Percentiles rank a stretch among this genome's conserved stretches.
phyloP scores from a whole-genome alignment of 2,888 invertebrate species.

The Strigamia transsilvanica region DNA sequence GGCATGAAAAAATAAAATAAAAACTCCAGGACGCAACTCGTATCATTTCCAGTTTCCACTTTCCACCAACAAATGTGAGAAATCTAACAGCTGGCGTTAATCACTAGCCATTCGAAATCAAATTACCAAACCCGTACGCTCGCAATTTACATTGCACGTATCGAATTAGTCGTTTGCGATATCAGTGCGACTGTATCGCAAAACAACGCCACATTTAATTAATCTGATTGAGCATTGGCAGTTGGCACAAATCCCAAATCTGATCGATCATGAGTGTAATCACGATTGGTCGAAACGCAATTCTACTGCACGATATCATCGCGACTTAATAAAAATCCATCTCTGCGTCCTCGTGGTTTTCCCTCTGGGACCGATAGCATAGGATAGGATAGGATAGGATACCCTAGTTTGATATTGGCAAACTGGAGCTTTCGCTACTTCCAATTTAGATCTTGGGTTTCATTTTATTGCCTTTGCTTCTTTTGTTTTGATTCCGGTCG shows the following conservation, averaged over 20 bases:
- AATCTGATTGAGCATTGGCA: background rate
- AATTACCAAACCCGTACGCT: background rate
- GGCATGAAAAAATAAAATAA: background rate
- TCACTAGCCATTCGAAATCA: background rate
- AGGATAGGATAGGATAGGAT: background rate
- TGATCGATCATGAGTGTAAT: background rate
- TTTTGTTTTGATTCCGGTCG: background rate
- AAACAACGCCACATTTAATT: background rate
- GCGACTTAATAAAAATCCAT: background rate
- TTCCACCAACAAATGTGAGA: constrained; percentile 5
- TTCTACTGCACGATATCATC: background rate
- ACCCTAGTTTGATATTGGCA: background rate
- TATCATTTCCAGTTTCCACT: background rate
- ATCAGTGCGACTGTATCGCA: background rate
- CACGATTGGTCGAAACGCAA: constrained; percentile 19
- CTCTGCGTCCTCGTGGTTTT: background rate
- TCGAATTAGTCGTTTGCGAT: background rate
- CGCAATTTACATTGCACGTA: background rate
- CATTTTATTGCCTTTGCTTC: background rate
- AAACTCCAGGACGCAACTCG: background rate
- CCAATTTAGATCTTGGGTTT: constrained; percentile 4
- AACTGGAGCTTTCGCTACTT: background rate
- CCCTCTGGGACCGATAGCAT: background rate
- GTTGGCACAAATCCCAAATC: constrained; percentile 11
- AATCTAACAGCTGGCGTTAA: background rate